These are phyloP conservation scores for Apodemus sylvaticus DNA, from an alignment of 2,113 vertebrate genomes.

Conservation along the genomic window DNA sequence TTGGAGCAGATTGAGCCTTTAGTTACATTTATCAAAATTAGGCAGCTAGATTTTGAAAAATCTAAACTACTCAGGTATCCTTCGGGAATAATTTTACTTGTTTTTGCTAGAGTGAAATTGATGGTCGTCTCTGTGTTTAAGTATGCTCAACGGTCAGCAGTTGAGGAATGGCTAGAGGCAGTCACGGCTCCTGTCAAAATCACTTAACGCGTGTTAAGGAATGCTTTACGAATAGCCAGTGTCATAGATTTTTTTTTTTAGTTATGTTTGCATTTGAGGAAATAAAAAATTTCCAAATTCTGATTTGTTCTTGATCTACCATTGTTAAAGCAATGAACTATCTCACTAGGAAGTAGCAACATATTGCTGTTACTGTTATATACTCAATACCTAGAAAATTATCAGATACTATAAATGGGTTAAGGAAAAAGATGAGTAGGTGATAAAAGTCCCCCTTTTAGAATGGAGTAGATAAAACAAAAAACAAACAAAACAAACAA, in stretches of 20 bases:
- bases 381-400: neutral
- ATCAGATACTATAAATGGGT: neutral
- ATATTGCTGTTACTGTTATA: neutral
- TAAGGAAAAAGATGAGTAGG: neutral
- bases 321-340: neutral
- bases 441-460: neutral
- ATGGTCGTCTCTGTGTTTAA: neutral
- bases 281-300: slow-evolving; percentile 2
- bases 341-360: neutral
- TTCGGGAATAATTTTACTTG: neutral
- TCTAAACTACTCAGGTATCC: neutral
- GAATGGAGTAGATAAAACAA: neutral
- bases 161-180: neutral
- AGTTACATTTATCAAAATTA: neutral
- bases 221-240: neutral
- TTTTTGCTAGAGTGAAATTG: neutral
- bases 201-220: neutral
- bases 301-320: neutral
- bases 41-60: neutral
- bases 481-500: no score
- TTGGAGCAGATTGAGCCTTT: neutral
- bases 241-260: neutral
- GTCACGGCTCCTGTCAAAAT: neutral
- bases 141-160: rapidly evolving
- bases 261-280: neutral